phyloP scores from a whole-genome alignment of 1,140 invertebrate species.

The Scaptodrosophila lebanonensis region DNA sequence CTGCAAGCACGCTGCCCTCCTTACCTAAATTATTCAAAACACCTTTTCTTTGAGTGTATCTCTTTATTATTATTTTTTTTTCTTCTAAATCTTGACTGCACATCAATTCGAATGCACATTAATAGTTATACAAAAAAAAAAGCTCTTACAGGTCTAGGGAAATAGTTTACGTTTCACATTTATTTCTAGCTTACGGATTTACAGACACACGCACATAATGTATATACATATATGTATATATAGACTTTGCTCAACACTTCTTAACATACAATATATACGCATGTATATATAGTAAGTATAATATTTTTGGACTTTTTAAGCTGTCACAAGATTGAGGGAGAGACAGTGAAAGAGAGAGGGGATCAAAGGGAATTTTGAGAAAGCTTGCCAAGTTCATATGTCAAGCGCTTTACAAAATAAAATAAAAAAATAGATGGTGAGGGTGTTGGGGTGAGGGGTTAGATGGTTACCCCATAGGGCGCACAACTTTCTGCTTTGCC shows the following conservation, averaged over 20 bases:
- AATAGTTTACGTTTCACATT: too few relatives aligned
- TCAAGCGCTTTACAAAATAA: too few relatives aligned
- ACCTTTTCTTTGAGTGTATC: too few relatives aligned
- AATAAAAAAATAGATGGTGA: too few relatives aligned
- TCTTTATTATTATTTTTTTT: too few relatives aligned
- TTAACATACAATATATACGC: constrained; percentile 1
- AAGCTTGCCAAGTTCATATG: too few relatives aligned
- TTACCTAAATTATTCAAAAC: constrained; percentile 5
- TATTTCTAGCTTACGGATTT: background rate
- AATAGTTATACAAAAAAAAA: constrained; percentile 1
- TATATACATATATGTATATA: constrained; percentile 17
- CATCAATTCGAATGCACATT: constrained; percentile 9
- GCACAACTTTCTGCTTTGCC: too few relatives aligned
- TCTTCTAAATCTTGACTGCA: too few relatives aligned
- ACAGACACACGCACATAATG: constrained; percentile 13
- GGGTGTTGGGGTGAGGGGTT: too few relatives aligned
- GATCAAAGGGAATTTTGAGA: background rate
- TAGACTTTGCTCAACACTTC: constrained; percentile 8
- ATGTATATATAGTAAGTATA: background rate
- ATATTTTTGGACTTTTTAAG: too few relatives aligned
- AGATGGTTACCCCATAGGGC: constrained; percentile 1
- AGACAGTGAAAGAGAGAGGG: constrained; percentile 6
- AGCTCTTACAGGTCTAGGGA: constrained; percentile 8
- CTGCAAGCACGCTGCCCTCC: constrained; percentile 47
- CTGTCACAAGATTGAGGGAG: constrained; percentile 20